Conservation (phyloP, 1,140 invertebrate genomes). For the Panagrolaimus sp. region DNA sequence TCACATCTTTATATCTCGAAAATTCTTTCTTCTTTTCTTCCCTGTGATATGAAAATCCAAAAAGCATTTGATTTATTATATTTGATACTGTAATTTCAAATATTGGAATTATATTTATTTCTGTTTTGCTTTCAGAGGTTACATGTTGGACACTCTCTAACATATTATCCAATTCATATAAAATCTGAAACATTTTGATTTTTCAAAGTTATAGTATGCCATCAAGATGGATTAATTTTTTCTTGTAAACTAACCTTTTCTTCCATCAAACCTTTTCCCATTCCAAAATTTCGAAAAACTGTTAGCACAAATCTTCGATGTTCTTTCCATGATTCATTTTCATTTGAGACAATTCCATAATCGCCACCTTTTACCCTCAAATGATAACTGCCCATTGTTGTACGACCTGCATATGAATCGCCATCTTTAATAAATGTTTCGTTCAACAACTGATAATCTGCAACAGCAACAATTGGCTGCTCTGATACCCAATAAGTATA, state of each 20-base stretch:
- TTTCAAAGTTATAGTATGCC: background rate
- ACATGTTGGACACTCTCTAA: background rate
- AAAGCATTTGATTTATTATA: conserved; percentile 1
- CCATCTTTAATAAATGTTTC: conserved; percentile 27
- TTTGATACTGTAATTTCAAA: background rate
- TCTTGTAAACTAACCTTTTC: background rate
- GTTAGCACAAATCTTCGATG: background rate
- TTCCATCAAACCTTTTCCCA: conserved; percentile 12
- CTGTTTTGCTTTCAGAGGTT: background rate
- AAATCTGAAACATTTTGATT: background rate
- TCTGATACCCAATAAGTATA: conserved; percentile 29
- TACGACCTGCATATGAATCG: conserved; percentile 7
- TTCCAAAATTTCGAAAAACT: conserved; percentile 16
- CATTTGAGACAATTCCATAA: background rate
- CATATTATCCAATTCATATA: background rate
- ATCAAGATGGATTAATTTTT: conserved; percentile 26
- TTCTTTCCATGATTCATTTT: background rate
- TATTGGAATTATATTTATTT: background rate
- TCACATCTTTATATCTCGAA: background rate
- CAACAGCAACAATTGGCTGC: background rate
- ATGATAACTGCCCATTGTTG: background rate
- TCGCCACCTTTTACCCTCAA: background rate
- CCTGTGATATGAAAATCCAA: conserved; percentile 9
- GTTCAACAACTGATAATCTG: conserved; percentile 17
- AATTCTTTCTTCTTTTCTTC: conserved; percentile 5